phyloP scores from a whole-genome alignment of 2,888 invertebrate genomes.

The Parochlus steinenii region DNA sequence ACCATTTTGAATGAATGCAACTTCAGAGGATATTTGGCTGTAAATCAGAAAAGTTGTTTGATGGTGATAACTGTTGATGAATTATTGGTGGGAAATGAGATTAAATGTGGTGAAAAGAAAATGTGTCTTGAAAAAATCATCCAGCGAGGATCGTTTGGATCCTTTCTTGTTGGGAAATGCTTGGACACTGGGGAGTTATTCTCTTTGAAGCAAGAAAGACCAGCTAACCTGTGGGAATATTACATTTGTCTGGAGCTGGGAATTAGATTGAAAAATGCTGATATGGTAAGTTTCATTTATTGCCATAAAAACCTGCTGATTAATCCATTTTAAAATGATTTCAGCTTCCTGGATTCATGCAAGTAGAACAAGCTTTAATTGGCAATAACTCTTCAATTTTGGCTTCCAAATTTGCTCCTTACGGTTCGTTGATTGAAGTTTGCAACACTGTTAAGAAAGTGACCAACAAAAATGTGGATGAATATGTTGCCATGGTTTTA shows the following conservation, averaged over 20 bases:
- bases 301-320: too few species aligned
- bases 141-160: conserved; percentile 71
- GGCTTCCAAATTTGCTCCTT: conserved; percentile 58
- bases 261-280: conserved; percentile 44
- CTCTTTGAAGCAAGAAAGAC: conserved; percentile 72
- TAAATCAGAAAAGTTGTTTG: conserved; percentile 34
- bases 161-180: conserved; percentile 36
- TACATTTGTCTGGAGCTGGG: conserved; percentile 81
- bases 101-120: conserved; percentile 34
- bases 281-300: too few species aligned
- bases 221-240: conserved; percentile 84
- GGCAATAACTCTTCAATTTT: conserved; percentile 69
- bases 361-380: conserved; percentile 56
- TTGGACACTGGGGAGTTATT: conserved; percentile 40
- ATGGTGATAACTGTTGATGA: conserved; percentile 38
- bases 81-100: conserved; percentile 29
- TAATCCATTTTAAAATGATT: too few species aligned
- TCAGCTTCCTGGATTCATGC: conserved; percentile 60
- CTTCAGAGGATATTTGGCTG: conserved; percentile 43
- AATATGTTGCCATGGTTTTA: conserved; percentile 58
- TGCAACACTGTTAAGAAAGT: conserved; percentile 55
- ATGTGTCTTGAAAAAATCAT: conserved; percentile 50
- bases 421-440: conserved; percentile 65
- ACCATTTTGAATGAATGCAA: too few species aligned
- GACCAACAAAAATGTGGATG: conserved; percentile 51